A percentile compares a stretch with the other conserved stretches of the same genome.
Evolutionary conservation across 2,113 vertebrate genomes (phyloP).

Genomic region (Hemiprocne comata): DNA sequence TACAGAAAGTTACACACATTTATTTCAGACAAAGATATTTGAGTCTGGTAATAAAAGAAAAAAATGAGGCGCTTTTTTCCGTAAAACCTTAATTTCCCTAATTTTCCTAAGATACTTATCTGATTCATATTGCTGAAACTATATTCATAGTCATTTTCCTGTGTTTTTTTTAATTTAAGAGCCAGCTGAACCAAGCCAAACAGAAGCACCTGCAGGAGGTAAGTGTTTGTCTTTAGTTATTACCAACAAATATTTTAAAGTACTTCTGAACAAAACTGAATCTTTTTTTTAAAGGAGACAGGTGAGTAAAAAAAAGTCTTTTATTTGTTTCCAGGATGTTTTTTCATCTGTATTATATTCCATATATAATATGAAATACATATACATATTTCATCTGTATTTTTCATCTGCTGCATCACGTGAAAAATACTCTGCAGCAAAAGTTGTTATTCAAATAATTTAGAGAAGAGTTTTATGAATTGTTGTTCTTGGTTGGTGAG

Average conservation of each 20-base stretch:
- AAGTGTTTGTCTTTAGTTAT: neutral
- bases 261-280: neutral
- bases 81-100: neutral
- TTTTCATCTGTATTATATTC: neutral
- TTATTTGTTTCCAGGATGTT: neutral
- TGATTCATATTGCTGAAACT: neutral
- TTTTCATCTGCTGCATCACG: neutral
- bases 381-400: neutral
- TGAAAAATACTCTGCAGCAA: neutral
- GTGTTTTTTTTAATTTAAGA: slow-evolving; percentile 55
- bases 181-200: slow-evolving; percentile 62
- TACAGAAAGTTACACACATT: neutral
- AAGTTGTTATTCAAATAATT: neutral
- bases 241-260: neutral
- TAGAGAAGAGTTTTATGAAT: neutral
- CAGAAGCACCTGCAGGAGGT: slow-evolving; percentile 70
- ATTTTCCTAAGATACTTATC: neutral
- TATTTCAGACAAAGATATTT: neutral
- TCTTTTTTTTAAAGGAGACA: neutral
- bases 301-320: neutral
- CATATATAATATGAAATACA: too few relatives aligned
- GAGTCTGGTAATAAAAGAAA: neutral
- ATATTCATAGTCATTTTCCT: neutral
- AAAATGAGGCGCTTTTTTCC: neutral
- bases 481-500: neutral